A percentile compares a stretch with the other conserved stretches of the same genome.
Evolutionary conservation across 37 sponge, comb jelly and placozoan genomes (phyloP).

Genomic region (Sycon ciliatum): DNA sequence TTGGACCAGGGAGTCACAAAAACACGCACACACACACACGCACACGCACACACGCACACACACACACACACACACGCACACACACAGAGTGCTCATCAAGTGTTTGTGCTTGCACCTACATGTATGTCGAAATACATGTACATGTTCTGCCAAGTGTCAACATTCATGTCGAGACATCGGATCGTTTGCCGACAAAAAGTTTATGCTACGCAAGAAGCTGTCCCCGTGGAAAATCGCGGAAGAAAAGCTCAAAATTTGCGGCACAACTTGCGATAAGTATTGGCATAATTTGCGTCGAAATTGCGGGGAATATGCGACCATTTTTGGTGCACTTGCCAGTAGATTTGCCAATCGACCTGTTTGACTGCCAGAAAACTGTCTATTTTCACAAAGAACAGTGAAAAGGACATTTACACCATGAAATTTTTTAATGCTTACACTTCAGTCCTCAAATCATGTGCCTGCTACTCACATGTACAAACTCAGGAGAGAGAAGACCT

Average conservation of each 20-base stretch:
- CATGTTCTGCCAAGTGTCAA: too few relatives aligned
- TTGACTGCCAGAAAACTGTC: not conserved
- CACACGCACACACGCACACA: not conserved
- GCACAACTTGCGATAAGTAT: not conserved
- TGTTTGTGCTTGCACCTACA: not conserved
- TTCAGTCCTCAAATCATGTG: too few relatives aligned
- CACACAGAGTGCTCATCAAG: not conserved
- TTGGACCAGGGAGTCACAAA: not conserved
- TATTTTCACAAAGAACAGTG: not conserved
- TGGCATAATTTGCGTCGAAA: not conserved
- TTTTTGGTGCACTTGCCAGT: too few relatives aligned
- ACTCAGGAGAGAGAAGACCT: too few relatives aligned
- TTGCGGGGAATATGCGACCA: too few relatives aligned
- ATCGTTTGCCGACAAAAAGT: too few relatives aligned
- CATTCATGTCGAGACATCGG: too few relatives aligned
- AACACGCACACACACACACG: slow-evolving; percentile 18
- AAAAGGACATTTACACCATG: not conserved
- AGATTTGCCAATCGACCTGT: too few relatives aligned
- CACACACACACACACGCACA: not conserved
- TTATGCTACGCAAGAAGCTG: not conserved
- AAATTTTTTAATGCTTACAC: slow-evolving; percentile 9
- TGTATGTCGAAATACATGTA: not conserved
- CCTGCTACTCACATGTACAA: too few relatives aligned
- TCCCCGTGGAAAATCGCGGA: not conserved
- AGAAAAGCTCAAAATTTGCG: not conserved